Conservation (phyloP, 2,113 vertebrate genomes). For the Vidua chalybeata region DNA sequence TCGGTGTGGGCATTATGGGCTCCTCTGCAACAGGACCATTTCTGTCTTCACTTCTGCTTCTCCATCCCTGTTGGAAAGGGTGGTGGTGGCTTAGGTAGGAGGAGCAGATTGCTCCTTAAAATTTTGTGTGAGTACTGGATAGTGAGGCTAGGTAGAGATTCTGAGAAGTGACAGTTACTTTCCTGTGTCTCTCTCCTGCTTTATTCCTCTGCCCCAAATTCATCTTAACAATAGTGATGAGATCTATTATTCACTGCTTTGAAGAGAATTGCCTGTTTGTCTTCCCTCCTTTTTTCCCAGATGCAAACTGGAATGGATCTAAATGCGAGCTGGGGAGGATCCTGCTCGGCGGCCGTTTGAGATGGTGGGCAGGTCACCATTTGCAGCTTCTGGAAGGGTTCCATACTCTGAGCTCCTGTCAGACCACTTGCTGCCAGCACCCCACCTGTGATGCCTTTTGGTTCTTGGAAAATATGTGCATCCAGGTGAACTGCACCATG, state of each 20-base stretch:
- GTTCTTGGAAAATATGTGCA: slow-evolving; percentile 75
- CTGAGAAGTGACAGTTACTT: neutral
- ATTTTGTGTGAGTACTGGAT: neutral
- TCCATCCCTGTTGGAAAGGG: neutral
- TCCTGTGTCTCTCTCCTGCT: accelerated
- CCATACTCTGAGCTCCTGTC: slow-evolving; percentile 70
- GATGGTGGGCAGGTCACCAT: slow-evolving; percentile 57
- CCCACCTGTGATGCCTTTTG: slow-evolving; percentile 76
- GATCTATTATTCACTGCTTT: neutral
- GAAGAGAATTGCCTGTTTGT: slow-evolving; percentile 31
- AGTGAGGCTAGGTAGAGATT: neutral
- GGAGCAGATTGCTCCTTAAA: neutral
- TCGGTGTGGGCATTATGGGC: neutral
- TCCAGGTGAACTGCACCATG: slow-evolving; percentile 74
- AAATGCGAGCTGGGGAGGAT: slow-evolving; percentile 57
- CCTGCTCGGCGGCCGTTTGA: slow-evolving; percentile 62
- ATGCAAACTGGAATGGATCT: slow-evolving; percentile 64
- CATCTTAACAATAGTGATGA: neutral
- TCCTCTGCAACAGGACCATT: neutral
- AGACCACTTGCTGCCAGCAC: slow-evolving; percentile 73
- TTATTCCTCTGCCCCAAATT: neutral
- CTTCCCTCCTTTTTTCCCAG: slow-evolving; percentile 56
- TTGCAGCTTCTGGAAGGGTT: slow-evolving; percentile 68
- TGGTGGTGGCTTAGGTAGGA: neutral
- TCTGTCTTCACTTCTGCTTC: neutral